Percentiles rank a stretch among this genome's conserved stretches.
phyloP scores from a whole-genome alignment of 37 sponge, comb jelly and placozoan species.

The Diacarnus erythraeanus region DNA sequence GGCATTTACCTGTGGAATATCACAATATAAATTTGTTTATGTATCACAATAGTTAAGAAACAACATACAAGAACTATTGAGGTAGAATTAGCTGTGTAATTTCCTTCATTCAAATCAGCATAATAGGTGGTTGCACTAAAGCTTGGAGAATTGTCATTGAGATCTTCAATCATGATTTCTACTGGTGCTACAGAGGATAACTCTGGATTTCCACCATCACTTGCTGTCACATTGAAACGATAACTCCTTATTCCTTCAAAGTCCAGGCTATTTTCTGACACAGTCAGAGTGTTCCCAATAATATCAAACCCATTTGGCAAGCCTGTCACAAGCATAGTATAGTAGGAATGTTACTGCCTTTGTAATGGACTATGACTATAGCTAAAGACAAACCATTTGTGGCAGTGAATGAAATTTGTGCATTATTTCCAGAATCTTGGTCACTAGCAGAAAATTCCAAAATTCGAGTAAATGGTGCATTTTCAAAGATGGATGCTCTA shows the following conservation, averaged over 20 bases:
- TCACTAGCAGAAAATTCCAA: constrained; percentile 10
- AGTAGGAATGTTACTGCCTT: no score
- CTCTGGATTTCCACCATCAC: background rate
- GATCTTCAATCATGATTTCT: constrained; percentile 20
- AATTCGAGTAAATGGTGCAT: background rate
- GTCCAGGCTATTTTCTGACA: background rate
- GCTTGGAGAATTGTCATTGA: constrained; percentile 42
- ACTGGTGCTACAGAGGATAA: background rate
- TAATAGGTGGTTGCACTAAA: constrained; percentile 17
- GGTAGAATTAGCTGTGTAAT: background rate
- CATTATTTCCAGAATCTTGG: constrained; percentile 9
- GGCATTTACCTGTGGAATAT: constrained; percentile 44
- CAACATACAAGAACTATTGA: no score
- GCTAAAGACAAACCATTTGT: background rate
- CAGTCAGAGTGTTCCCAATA: background rate
- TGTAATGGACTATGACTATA: no score
- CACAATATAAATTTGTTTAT: no score
- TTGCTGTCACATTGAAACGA: constrained; percentile 12
- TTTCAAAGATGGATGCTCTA: background rate
- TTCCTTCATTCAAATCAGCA: constrained; percentile 10
- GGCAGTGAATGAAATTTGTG: background rate
- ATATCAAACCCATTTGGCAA: background rate
- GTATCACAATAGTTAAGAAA: no score
- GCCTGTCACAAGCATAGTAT: background rate
- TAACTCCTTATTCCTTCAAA: background rate